Conservation (phyloP, 2,113 vertebrate species). For the Ancistrus triradiatus region DNA sequence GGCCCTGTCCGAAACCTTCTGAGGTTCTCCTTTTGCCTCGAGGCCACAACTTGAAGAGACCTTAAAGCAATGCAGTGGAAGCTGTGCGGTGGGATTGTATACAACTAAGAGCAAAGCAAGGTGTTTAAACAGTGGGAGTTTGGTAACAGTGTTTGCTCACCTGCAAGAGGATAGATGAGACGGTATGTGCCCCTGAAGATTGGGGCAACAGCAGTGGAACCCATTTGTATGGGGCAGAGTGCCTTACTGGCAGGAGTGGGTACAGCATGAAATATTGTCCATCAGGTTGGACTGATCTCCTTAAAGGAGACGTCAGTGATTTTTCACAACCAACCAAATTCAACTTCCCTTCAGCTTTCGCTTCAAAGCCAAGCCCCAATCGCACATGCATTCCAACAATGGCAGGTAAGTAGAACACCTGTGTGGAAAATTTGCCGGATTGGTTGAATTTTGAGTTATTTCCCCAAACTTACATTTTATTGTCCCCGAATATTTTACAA, state of each 20-base stretch:
- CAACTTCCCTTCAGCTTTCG: too few relatives aligned
- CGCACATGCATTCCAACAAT: too few relatives aligned
- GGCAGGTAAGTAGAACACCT: too few relatives aligned
- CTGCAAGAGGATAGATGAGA: not conserved
- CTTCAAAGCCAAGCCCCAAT: too few relatives aligned
- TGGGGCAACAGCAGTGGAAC: slow-evolving; percentile 21
- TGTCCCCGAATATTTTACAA: too few relatives aligned
- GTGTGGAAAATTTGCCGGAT: too few relatives aligned
- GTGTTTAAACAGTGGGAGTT: slow-evolving; percentile 12
- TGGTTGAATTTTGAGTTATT: too few relatives aligned
- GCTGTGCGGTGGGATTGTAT: slow-evolving; percentile 4
- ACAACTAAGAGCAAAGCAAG: slow-evolving; percentile 13
- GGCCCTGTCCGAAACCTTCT: slow-evolving; percentile 47
- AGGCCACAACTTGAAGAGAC: slow-evolving; percentile 10
- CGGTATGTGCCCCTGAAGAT: not conserved
- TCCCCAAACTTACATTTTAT: too few relatives aligned
- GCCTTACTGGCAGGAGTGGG: slow-evolving; percentile 45
- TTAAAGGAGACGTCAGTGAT: not conserved
- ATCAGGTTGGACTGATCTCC: not conserved
- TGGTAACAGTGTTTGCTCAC: slow-evolving; percentile 21
- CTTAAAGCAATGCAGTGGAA: not conserved
- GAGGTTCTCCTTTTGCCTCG: slow-evolving; percentile 16
- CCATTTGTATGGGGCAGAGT: slow-evolving; percentile 47
- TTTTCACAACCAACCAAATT: too few relatives aligned
- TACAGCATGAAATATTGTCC: slow-evolving; percentile 35